phyloP scores from a whole-genome alignment of 2,888 invertebrate genomes.

The Leptinotarsa rubiginosa region DNA sequence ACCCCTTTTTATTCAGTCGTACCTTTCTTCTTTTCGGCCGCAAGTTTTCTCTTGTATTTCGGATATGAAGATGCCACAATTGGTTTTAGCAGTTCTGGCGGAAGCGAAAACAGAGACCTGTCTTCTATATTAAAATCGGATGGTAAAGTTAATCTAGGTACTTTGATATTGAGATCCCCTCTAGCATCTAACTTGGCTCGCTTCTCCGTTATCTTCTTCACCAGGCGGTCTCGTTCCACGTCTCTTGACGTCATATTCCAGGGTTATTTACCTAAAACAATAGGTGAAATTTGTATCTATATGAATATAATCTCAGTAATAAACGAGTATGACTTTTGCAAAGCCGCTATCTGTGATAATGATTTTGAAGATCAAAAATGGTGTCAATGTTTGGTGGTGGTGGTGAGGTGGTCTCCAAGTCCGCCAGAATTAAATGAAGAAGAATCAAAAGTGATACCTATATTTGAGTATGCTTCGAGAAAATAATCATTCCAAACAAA shows the following conservation, averaged over 20 bases:
- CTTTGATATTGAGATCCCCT: slow-evolving; percentile 68
- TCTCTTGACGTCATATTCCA: slow-evolving; percentile 52
- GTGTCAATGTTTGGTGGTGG: no score
- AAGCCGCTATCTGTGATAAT: no score
- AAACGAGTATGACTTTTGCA: no score
- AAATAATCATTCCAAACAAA: no score
- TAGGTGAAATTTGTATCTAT: background rate
- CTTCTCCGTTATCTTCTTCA: slow-evolving; percentile 66
- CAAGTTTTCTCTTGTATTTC: slow-evolving; percentile 60
- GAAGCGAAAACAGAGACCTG: slow-evolving; percentile 73
- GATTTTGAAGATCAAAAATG: no score
- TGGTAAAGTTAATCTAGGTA: slow-evolving; percentile 70
- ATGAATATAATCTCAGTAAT: background rate
- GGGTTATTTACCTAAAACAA: slow-evolving; percentile 21
- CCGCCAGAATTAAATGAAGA: no score
- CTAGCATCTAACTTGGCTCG: slow-evolving; percentile 65
- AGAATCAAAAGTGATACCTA: no score
- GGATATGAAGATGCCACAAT: slow-evolving; percentile 62
- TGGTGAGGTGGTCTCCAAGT: no score
- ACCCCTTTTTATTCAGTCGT: background rate
- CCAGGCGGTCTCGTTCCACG: slow-evolving; percentile 64
- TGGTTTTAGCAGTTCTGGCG: slow-evolving; percentile 70
- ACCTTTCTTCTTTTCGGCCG: slow-evolving; percentile 63
- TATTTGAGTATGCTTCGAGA: no score
- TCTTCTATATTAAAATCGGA: slow-evolving; percentile 71